Evolutionary conservation across 2,113 vertebrate genomes (phyloP).

Genomic region (Chrysochloris asiatica): DNA sequence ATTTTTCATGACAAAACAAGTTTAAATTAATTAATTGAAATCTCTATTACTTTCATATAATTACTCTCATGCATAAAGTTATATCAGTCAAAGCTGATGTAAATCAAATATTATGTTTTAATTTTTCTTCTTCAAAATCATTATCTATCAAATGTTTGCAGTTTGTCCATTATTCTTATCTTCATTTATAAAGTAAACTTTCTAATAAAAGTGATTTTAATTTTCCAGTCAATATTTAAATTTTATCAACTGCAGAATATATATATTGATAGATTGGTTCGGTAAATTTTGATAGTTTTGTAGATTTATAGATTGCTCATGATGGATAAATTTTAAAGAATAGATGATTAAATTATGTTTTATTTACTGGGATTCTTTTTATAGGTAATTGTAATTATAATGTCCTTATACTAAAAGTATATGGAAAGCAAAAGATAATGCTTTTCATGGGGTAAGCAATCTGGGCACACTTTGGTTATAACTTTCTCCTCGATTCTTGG

Average conservation of each 20-base stretch:
- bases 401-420: background rate
- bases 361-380: background rate
- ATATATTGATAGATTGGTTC: background rate
- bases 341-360: background rate
- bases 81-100: background rate
- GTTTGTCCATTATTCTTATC: background rate
- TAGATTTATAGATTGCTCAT: background rate
- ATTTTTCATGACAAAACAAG: background rate
- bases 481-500: background rate
- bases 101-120: background rate
- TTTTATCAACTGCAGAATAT: background rate
- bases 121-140: background rate
- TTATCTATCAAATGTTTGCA: background rate
- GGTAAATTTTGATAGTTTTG: background rate
- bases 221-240: background rate
- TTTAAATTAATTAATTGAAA: slow-evolving; percentile 15
- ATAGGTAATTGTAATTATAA: background rate
- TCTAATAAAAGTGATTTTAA: background rate
- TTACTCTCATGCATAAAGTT: background rate
- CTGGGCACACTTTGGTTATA: background rate
- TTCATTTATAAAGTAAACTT: background rate
- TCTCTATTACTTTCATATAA: background rate
- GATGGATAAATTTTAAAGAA: background rate
- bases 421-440: background rate
- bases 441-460: background rate